Evolutionary conservation across 2,888 invertebrate species (phyloP).

Genomic region (Copidosoma aretas): DNA sequence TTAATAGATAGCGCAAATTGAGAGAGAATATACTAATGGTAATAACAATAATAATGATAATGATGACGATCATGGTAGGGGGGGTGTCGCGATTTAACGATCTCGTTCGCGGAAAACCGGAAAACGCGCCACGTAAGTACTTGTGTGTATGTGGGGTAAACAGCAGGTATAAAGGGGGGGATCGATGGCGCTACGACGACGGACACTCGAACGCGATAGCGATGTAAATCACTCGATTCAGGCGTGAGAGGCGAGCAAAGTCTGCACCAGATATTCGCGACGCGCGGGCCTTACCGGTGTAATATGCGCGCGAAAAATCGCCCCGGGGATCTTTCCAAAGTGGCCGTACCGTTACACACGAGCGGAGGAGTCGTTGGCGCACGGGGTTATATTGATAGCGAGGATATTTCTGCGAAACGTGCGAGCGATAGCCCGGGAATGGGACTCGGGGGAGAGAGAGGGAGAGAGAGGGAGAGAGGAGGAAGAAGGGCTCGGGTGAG

Average conservation of each 20-base stretch:
- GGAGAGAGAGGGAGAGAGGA: too few species aligned
- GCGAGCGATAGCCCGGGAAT: background rate
- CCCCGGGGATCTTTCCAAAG: background rate
- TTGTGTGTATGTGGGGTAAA: background rate
- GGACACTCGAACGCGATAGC: conserved; percentile 53
- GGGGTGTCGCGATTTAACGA: conserved; percentile 2
- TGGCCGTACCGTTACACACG: background rate
- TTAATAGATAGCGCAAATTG: background rate
- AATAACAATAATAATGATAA: background rate
- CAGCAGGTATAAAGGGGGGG: too few species aligned
- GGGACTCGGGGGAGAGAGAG: too few species aligned
- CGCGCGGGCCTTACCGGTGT: too few species aligned
- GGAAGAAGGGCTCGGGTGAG: too few species aligned
- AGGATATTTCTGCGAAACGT: background rate
- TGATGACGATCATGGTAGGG: too few species aligned
- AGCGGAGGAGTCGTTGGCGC: too few species aligned
- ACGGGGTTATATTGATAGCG: background rate
- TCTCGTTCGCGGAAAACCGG: conserved; percentile 2
- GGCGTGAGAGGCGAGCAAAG: background rate
- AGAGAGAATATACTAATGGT: background rate
- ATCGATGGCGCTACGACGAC: conserved; percentile 16
- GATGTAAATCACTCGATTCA: conserved; percentile 54
- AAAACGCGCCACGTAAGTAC: background rate
- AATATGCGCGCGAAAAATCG: conserved; percentile 12
- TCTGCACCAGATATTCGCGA: conserved; percentile 25